Evolutionary conservation across 1,140 invertebrate genomes (phyloP).

Genomic region (Calephelis virginiensis): DNA sequence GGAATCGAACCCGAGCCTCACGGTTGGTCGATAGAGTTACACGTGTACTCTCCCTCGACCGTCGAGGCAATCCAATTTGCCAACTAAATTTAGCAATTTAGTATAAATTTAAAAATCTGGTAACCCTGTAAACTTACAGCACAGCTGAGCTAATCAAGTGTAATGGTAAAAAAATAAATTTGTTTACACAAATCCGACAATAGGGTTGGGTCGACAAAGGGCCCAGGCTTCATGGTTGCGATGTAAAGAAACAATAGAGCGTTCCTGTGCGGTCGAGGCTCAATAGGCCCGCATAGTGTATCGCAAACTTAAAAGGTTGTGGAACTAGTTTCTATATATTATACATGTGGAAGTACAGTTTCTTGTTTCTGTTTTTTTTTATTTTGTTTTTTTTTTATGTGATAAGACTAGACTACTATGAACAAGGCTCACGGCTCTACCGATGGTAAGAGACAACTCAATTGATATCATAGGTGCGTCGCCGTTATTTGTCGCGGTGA

Average conservation of each 20-base stretch:
- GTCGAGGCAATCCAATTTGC: no score
- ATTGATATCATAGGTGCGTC: no score
- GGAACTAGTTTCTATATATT: constrained; percentile 30
- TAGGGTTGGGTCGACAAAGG: constrained; percentile 55
- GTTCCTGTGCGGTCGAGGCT: constrained; percentile 61
- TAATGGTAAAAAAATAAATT: constrained; percentile 47
- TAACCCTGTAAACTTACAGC: not conserved
- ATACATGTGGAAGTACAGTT: constrained; percentile 6
- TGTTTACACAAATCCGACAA: constrained; percentile 63
- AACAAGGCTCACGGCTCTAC: no score
- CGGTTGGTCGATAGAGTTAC: no score
- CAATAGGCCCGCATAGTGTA: constrained; percentile 52
- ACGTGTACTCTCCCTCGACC: no score
- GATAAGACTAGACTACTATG: no score
- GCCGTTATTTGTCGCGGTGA: no score
- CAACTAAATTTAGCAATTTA: no score
- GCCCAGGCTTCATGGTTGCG: constrained; percentile 51
- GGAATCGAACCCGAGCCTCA: no score
- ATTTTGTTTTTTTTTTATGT: no score
- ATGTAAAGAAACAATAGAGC: constrained; percentile 56
- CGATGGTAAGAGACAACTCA: no score
- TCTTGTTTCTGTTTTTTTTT: no score
- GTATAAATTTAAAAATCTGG: not conserved
- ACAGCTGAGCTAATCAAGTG: constrained; percentile 28
- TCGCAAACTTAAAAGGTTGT: constrained; percentile 19